Evolutionary conservation across 2,888 invertebrate genomes (phyloP), one percentile per base, ranked within the genome.

Genomic region (Salpingus planirostris): DNA sequence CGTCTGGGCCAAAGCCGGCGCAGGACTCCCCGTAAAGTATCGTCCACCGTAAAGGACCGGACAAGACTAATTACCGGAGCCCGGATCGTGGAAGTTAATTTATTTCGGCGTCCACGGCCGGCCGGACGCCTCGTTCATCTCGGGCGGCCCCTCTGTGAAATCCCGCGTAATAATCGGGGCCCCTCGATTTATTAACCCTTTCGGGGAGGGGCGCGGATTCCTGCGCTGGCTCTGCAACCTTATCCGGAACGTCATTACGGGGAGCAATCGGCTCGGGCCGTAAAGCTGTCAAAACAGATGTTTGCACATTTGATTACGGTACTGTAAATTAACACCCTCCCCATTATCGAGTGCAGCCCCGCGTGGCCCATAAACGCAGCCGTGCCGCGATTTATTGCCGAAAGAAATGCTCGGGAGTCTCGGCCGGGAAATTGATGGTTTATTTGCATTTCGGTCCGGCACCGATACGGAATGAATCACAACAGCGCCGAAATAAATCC

Each of bases 241-340:
- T 33, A 36, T 36, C 24, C 26, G 23, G 8, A 32, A 29, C 3
- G 27, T 29, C 29, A 38, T 34, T 34, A 34, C 27, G n/a, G 7
- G 24, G 10, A 27, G 33, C 33, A 37, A 37, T 37, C 29, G 33
- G 37, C 22, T 30, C 33, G 21, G 31, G 34, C 25, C 15, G 38
- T 38, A 38, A 38, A 38, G 21, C 38, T 38, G 38, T 34, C 38
- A 38, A 33, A 38, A 38, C 38, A 34, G 33, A 38, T 34, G 38
- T 33, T 34, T 33, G 30, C 38, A 38, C 31, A 38, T 38, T 38
- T 38, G 38, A 38, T 38, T 38, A 38, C 38, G 38, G 31, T 25
- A 27, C 38, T 31, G 33, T 31, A 34, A 38, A 38, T 38, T 38
- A 38, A 34, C 33, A 31, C 38, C 24, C 33, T 30, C 38, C n/a